Percentiles rank a stretch among this genome's conserved stretches.
Evolutionary conservation across 2,888 invertebrate species (phyloP).

Genomic region (Achlya flavicornis): DNA sequence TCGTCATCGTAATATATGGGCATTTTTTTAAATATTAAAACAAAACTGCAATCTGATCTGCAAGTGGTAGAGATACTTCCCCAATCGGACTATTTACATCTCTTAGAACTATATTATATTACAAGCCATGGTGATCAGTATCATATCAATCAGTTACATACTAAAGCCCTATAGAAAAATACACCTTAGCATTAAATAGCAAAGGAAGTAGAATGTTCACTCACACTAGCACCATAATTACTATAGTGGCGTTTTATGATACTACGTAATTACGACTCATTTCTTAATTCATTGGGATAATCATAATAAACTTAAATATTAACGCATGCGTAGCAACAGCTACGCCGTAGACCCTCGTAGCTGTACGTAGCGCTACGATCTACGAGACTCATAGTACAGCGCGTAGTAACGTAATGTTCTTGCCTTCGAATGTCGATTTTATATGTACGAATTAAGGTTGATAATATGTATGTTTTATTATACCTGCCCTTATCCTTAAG

Average conservation of each 20-base stretch:
- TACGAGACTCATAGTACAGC: constrained; percentile 30
- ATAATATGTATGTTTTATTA: neutral
- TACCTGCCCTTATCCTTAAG: constrained; percentile 3
- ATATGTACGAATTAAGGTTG: neutral
- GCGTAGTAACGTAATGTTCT: neutral
- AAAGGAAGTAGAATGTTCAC: too few species aligned
- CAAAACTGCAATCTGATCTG: too few species aligned
- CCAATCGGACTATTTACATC: too few species aligned
- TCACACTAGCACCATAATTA: neutral
- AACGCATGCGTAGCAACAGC: constrained; percentile 11
- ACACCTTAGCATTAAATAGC: too few species aligned
- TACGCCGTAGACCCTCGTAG: constrained; percentile 27
- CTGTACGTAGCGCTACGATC: constrained; percentile 28
- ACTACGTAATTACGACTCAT: neutral
- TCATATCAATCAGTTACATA: too few species aligned
- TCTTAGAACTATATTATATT: neutral
- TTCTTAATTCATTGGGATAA: neutral
- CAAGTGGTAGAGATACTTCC: too few species aligned
- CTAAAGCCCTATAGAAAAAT: too few species aligned
- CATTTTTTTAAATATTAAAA: too few species aligned
- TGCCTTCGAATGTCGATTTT: constrained; percentile 8
- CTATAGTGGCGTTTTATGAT: neutral
- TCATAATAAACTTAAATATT: constrained; percentile 5
- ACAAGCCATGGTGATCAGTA: neutral
- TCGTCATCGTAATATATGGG: too few species aligned